These are phyloP conservation scores for Semicossyphus pulcher DNA, from an alignment of 2,113 vertebrate species.

Conservation along the genomic window DNA sequence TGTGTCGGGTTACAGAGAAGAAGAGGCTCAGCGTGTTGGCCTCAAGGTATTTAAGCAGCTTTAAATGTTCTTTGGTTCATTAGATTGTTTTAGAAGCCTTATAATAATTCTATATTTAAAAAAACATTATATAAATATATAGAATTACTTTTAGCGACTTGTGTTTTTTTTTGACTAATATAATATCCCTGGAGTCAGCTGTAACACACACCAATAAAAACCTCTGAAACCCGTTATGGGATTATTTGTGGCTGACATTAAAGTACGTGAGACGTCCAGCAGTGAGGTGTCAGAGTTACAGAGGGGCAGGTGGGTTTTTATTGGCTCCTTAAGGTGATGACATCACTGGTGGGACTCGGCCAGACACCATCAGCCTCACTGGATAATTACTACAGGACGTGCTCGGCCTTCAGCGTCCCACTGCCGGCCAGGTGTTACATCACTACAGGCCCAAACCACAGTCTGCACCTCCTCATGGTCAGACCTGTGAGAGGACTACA, in stretches of 20 bases:
- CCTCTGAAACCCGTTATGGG: background rate
- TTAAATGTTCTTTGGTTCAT: too few species aligned
- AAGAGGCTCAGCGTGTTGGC: too few species aligned
- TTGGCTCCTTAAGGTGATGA: slow-evolving; percentile 66
- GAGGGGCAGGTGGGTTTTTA: slow-evolving; percentile 71
- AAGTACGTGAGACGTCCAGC: background rate
- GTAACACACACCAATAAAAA: background rate
- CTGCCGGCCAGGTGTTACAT: slow-evolving; percentile 71
- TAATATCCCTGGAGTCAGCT: background rate
- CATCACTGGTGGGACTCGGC: slow-evolving; percentile 61
- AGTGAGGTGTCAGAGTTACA: slow-evolving; percentile 12
- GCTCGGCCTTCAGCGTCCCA: slow-evolving; percentile 47
- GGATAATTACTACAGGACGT: slow-evolving; percentile 61
- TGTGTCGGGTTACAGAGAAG: too few species aligned
- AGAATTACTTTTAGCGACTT: too few species aligned
- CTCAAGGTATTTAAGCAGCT: too few species aligned
- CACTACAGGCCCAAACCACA: slow-evolving; percentile 40
- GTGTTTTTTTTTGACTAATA: too few species aligned
- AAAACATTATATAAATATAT: too few species aligned
- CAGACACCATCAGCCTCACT: slow-evolving; percentile 53
- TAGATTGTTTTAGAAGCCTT: too few species aligned
- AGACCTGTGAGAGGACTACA: background rate
- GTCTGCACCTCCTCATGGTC: background rate
- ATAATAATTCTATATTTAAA: too few species aligned
- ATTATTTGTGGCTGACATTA: background rate